Percentiles rank a stretch among this genome's conserved stretches.
Conservation (phyloP, 1,140 invertebrate genomes). For the Cotesia chilonis region DNA sequence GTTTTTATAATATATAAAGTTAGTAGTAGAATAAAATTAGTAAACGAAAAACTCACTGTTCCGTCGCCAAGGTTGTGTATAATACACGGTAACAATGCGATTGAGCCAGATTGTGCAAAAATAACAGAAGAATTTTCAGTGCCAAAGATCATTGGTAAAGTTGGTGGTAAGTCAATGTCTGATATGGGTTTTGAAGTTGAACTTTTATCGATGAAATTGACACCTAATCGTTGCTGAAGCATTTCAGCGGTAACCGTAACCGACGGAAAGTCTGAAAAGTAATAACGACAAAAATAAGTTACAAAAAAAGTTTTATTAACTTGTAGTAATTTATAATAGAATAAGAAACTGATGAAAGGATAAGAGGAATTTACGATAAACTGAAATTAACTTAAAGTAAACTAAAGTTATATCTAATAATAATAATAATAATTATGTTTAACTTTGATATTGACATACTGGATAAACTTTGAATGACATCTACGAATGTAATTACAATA, state of each 20-base stretch:
- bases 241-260: constrained; percentile 53
- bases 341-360: background rate
- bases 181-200: constrained; percentile 45
- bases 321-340: constrained; percentile 2
- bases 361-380: background rate
- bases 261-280: constrained; percentile 44
- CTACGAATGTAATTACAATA: background rate
- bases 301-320: constrained; percentile 15
- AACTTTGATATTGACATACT: too few species aligned
- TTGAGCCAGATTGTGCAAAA: constrained; percentile 82
- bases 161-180: constrained; percentile 58
- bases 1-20: background rate
- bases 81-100: constrained; percentile 81
- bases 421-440: too few species aligned
- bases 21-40: background rate
- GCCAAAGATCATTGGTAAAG: constrained; percentile 74
- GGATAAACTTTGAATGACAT: background rate
- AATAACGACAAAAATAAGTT: constrained; percentile 15
- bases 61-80: constrained; percentile 86
- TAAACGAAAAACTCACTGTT: constrained; percentile 73
- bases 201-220: constrained; percentile 57
- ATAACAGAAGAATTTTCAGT: constrained; percentile 84
- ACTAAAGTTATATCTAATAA: background rate
- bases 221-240: constrained; percentile 47
- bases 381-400: background rate